Base-by-base conservation (phyloP, 2,888 invertebrate genomes). In the Stenoptilia bipunctidactyla region DNA sequence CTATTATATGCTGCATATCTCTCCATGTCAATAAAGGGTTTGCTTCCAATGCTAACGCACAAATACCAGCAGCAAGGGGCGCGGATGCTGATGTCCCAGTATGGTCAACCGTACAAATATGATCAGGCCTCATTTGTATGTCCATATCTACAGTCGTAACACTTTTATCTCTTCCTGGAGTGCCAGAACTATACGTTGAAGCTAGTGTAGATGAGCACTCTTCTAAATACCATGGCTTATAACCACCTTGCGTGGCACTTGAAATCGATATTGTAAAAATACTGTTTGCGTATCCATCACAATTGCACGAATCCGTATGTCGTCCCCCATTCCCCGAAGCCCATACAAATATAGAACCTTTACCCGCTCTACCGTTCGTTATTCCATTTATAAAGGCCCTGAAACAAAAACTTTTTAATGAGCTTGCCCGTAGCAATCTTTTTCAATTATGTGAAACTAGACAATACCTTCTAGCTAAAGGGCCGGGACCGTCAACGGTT, bases 141-240 rank as follows among this genome's bases (percentile, higher is more conserved):
- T 95, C 95, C 94, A 95, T 94, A 66, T 95, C 95, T 25, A 94
- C 94, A 0, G 95, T 95, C 2, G 94, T 92, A 1, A 95, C 94
- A 62, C 94, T 94, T 66, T 94, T 94, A 65, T 95, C 95, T 50
- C 92, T 90, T 0, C 94, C 94, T 1, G 94, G 96, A 0, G 94
- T 94, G 1, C 98, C 98, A 5, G 97, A 97, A 65, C 97, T 97
- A 77, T 98, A 99, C 0, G 99, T 99, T 13, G 98, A 94, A 1
- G 98, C 97, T 51, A 98, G 79, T 1, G 98, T 98, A n/a, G 98
- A 98, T 1, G 98, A 96, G 67, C 99, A 99, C 72, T 98, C 97
- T 79, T 99, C 99, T 56, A 98, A 88, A 74, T 99, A 99, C 98
- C 98, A 99, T 0, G 98, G 98, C 66, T 97, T 96, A 65, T 80